These are phyloP conservation scores for Todiramphus chloris DNA, from an alignment of 2,113 vertebrate genomes.

Conservation along the genomic window DNA sequence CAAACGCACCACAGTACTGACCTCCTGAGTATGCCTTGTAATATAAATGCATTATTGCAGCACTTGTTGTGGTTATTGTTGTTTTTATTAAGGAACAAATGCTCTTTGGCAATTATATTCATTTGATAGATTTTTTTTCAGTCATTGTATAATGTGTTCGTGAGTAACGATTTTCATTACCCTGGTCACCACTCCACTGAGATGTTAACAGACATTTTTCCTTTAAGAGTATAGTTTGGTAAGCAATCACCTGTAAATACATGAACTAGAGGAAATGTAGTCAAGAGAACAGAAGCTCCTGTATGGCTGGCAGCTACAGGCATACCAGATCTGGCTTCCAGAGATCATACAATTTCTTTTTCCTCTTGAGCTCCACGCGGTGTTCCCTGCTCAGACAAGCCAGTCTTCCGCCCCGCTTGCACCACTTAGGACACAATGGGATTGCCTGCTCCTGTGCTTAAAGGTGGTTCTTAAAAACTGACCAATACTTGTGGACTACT, in stretches of 20 bases:
- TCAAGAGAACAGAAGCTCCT: background rate
- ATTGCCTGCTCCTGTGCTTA: too few relatives aligned
- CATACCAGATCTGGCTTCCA: background rate
- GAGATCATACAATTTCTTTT: too few relatives aligned
- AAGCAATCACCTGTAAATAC: background rate
- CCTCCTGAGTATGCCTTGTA: background rate
- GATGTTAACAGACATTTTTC: background rate
- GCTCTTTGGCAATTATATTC: background rate
- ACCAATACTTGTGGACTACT: too few relatives aligned
- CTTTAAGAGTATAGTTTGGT: background rate
- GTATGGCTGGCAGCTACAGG: conserved; percentile 10
- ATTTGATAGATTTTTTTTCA: background rate
- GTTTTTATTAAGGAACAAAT: conserved; percentile 19
- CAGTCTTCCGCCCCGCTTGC: too few relatives aligned
- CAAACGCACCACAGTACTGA: background rate
- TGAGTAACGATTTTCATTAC: background rate
- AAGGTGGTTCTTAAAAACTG: too few relatives aligned
- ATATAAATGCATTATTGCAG: background rate
- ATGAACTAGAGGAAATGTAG: background rate
- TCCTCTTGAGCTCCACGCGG: too few relatives aligned
- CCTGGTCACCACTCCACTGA: background rate
- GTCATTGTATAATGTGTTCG: background rate
- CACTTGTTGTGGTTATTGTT: background rate
- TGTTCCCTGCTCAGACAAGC: too few relatives aligned
- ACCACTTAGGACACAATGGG: too few relatives aligned